Base-by-base conservation (phyloP, 2,113 vertebrate species). In the Paraplagusia blochii region DNA sequence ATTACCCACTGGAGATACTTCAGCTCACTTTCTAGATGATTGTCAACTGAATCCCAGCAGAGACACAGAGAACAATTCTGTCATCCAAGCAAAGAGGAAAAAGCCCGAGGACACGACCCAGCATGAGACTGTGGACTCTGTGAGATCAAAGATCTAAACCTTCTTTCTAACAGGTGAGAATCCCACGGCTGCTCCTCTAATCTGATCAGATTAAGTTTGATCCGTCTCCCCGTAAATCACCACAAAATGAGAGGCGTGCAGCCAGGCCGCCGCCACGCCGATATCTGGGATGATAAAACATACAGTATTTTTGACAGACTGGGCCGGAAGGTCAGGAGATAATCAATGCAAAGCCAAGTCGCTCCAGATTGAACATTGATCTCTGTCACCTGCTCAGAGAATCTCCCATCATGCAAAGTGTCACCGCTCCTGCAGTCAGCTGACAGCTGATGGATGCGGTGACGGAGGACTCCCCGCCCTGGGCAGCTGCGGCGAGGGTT, bases 261-360 rank as follows among this genome's bases (percentile, higher is more conserved):
- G 18, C 38, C 40, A 1, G 42, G 43, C 53, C 56, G 1, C 10
- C 0, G n/a, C 3, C 47, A 48, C 45, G 14, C 47, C 11, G 45
- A 18, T 64, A 50, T 39, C 12, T 1, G 1, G 5, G 8, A 48
- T 39, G 67, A 63, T 35, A 1, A 22, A 46, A 59, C 66, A 58
- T 76, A 63, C 38, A 5, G 36, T 39, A 18, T n/a, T 11, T 5
- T 11, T 5, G 38, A 52, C 58, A 61, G 70, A 29, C 16, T 0
- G 12, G 40, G 67, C 61, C 64, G 18, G 80, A 76, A 81, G 67
- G 63, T 79, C 71, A 35, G 34, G 16, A 44, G 61, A 46, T 40
- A 63, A 82, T 85, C 80, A 57, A 76, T 77, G 48, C 1, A 3
- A 52, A 49, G 64, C 35, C 10, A 43, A 34, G 13, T 18, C 14